Evolutionary conservation across 2,888 invertebrate genomes (phyloP).

Genomic region (Drosophila prolongata): DNA sequence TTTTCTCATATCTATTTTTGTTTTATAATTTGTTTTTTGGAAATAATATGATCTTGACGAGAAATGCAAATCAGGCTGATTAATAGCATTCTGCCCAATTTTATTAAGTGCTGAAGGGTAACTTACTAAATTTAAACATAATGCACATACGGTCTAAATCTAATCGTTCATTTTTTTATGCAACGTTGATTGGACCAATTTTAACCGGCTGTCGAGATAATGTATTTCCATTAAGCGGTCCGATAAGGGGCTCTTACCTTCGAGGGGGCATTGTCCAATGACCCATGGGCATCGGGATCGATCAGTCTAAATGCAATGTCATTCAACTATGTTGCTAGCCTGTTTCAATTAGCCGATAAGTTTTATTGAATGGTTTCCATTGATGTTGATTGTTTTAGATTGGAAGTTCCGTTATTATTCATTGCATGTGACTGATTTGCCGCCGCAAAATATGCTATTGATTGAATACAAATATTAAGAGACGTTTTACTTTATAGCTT

Average conservation of each 20-base stretch:
- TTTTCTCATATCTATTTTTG: no score
- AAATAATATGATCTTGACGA: neutral
- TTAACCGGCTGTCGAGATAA: slow-evolving; percentile 4
- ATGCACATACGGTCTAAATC: slow-evolving; percentile 6
- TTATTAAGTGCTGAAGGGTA: neutral
- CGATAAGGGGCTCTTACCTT: slow-evolving; percentile 3
- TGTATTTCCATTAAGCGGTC: slow-evolving; percentile 5
- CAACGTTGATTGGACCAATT: slow-evolving; percentile 16
- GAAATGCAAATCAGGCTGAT: slow-evolving; percentile 7
- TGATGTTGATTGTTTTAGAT: no score
- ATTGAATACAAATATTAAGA: no score
- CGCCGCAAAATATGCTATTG: no score
- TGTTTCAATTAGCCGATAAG: slow-evolving; percentile 9
- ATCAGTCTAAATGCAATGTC: neutral
- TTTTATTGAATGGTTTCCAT: neutral
- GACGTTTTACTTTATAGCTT: no score
- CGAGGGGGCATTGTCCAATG: slow-evolving; percentile 7
- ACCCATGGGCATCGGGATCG: neutral
- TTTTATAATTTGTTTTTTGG: neutral
- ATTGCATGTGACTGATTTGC: no score
- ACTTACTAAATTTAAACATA: neutral
- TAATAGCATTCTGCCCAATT: slow-evolving; percentile 14
- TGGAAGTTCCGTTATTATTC: no score
- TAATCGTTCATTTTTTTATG: slow-evolving; percentile 3
- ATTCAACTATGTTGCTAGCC: no score